Evolutionary conservation across 2,797 vertebrate species (phyloP), one percentile per base, ranked within the genome.

Genomic region (Poeciliopsis presidionis): DNA sequence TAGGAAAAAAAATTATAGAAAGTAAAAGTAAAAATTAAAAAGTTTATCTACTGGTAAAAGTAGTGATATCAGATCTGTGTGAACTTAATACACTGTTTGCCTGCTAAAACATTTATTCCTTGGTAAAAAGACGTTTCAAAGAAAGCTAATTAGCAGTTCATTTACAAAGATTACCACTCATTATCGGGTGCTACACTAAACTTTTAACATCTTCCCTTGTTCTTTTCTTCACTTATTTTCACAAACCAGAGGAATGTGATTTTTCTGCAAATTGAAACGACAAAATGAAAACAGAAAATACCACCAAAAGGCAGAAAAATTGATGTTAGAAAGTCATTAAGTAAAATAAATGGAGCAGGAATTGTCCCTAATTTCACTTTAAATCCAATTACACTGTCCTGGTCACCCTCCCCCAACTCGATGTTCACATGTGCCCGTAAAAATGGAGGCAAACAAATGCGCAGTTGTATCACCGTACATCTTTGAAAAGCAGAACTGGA

Each of bases 1-100:
- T 79, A 77, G 71, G 55, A 72, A 86, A 69, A 71, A 61, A 13
- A 41, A 76, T 6, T 2, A 69, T 41, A 13, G 39, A 25, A 43
- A 43, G 65, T 41, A n/a, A 41, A 67, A 11, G 7, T 9, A 12
- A 4, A n/a, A 28, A 57, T 57, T 25, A 13, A 57, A n/a, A 2
- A 43, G 39, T 22, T 51, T 51, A 20, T 51, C 18, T 22, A 22
- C 4, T 13, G 22, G 39, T n/a, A n/a, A n/a, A 43, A 69, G 65
- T 5, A 13, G 65, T 43, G 3, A 43, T 43, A 67, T 67, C 25
- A 22, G 39, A 43, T 43, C 11, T 14, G 22, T 43, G 9, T 69
- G 65, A 69, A n/a, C 22, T 13, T n/a, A 22, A 39, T 4, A 39
- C 33, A 65, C 16, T 65, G 7, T 69, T 25, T 69, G 9, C 4